Base-by-base conservation (phyloP, 2,888 invertebrate species). In the Dysmachus trigonus region DNA sequence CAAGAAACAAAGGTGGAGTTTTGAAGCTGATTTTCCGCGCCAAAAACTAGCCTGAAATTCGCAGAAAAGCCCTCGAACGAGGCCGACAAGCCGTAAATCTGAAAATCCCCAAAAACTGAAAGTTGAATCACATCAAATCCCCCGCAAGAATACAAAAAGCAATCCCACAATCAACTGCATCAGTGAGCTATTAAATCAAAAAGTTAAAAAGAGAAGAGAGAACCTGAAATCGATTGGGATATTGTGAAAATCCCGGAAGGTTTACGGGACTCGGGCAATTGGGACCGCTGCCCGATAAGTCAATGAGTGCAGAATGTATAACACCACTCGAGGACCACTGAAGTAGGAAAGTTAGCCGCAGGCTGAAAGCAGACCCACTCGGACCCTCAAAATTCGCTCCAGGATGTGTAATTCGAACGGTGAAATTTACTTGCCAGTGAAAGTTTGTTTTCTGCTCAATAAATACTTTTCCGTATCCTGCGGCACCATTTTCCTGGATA, bases 361-460 rank as follows among this genome's bases (percentile, higher is more conserved):
- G 7, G 15, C 77, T 27, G 18, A 22, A 41, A 77, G 10, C 47
- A 22, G 47, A 77, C 41, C 77, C 41, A 22, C 8, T 35, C 22
- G 35, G 35, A 15, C 41, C 62, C 22, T 62, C 62, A 62, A 62
- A 62, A 62, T 62, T 31, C 77, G 30, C 77, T 77, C 47, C 77
- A 77, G 77, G 77, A 77, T 77, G 47, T 77, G 41, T 77, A 77
- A 77, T 77, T 77, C 77, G 77, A 77, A 77, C 51, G 77, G 10
- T 4, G 15, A 47, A 35, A 35, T 77, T 35, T 47, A 77, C 77
- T 77, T 31, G 27, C 47, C 77, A 47, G 47, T 47, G 77, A 77
- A 77, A 77, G 77, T 77, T 77, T 77, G 47, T 35, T 77, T 77
- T 77, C 77, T 47, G 13, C 77, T 77, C 77, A 77, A 77, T 47